A percentile compares a stretch with the other conserved stretches of the same genome.
phyloP scores from a whole-genome alignment of 2,113 vertebrate genomes.

The Neotoma lepida region DNA sequence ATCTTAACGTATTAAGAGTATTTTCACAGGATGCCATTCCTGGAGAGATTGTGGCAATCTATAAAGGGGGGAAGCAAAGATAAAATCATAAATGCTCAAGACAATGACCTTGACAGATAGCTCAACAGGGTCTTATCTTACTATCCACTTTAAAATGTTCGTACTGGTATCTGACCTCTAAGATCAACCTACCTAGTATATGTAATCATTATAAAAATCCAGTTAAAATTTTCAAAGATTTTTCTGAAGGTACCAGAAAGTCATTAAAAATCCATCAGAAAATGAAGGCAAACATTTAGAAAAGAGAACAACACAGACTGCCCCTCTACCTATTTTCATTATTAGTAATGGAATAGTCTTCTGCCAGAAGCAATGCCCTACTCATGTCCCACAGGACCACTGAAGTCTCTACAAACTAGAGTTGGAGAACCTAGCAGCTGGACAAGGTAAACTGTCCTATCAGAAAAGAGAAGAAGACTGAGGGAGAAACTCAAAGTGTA shows the following conservation, averaged over 20 bases:
- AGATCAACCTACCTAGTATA: not conserved
- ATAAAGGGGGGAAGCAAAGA: not conserved
- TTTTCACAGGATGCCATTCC: conserved; percentile 99
- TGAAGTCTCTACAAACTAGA: conserved; percentile 41
- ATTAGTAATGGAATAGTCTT: not conserved
- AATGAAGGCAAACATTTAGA: not conserved
- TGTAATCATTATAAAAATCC: conserved; percentile 24
- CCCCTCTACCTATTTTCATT: not conserved
- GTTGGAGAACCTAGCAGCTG: not conserved
- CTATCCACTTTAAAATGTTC: conserved; percentile 50
- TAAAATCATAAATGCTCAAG: conserved; percentile 62
- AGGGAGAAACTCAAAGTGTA: not conserved
- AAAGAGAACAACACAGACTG: not conserved
- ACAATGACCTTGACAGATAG: not conserved
- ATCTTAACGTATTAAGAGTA: conserved; percentile 97
- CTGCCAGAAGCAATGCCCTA: not conserved
- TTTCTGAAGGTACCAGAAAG: conserved; percentile 40
- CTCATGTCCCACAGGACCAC: not conserved
- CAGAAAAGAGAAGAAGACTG: not conserved
- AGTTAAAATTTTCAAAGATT: conserved; percentile 46
- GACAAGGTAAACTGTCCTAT: conserved; percentile 13
- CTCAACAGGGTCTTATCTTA: conserved; percentile 23
- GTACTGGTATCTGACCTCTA: conserved; percentile 41
- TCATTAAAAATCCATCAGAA: conserved; percentile 39
- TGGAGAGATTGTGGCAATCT: conserved; percentile 99